These are phyloP conservation scores for Thalassarche chlororhynchos DNA, from an alignment of 2,113 vertebrate species.

Conservation along the genomic window DNA sequence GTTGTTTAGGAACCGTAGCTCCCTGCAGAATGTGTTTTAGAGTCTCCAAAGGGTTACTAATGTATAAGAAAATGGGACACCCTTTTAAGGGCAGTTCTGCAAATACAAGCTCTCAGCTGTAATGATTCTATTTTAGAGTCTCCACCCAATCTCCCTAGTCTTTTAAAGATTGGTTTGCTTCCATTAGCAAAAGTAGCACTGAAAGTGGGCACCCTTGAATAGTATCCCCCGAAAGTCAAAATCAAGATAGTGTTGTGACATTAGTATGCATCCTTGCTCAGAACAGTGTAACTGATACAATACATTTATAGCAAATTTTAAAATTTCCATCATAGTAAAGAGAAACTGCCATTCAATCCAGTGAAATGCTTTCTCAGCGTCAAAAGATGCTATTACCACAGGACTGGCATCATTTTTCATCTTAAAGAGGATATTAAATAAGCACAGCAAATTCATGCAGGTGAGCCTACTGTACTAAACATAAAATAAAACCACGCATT, in stretches of 20 bases:
- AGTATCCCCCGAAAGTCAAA: conserved; percentile 6
- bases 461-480: conserved; percentile 62
- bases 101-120: not conserved
- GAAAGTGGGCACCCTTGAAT: conserved; percentile 7
- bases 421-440: conserved; percentile 77
- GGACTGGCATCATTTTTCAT: conserved; percentile 73
- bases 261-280: not conserved
- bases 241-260: not conserved
- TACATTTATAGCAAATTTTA: conserved; percentile 57
- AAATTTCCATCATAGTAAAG: conserved; percentile 65
- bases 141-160: not conserved
- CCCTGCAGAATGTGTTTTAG: not conserved
- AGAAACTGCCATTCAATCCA: conserved; percentile 65
- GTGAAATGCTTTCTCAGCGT: conserved; percentile 69
- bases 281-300: conserved; percentile 34
- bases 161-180: not conserved
- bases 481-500: conserved; percentile 71
- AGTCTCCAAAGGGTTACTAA: not conserved
- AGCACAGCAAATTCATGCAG: conserved; percentile 73
- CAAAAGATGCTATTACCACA: conserved; percentile 71
- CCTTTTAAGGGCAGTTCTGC: not conserved
- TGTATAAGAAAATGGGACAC: not conserved
- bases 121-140: not conserved
- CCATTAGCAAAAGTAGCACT: not conserved
- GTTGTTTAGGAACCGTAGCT: not conserved